A percentile compares a stretch with the other conserved stretches of the same genome.
These are phyloP conservation scores for Aphaenogaster floridana DNA, from an alignment of 1,140 invertebrate species.

Conservation along the genomic window DNA sequence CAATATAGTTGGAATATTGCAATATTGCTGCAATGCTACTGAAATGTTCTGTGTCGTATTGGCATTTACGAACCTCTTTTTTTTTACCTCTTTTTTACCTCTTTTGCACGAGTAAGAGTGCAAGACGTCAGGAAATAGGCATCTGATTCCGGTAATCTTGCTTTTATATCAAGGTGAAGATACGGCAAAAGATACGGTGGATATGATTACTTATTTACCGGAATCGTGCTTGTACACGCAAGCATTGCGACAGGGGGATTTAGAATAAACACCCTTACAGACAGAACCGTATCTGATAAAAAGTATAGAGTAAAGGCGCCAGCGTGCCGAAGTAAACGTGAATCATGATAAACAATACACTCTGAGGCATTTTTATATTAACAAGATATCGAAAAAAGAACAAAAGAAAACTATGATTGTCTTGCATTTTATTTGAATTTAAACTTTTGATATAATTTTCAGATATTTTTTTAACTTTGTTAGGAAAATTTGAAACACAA, in stretches of 20 bases:
- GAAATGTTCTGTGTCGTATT: background rate
- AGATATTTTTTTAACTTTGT: background rate
- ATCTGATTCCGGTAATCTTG: constrained; percentile 28
- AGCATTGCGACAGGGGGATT: constrained; percentile 61
- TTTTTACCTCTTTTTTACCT: background rate
- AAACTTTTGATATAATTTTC: constrained; percentile 10
- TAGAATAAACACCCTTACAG: constrained; percentile 58
- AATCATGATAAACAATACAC: constrained; percentile 56
- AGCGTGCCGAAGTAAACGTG: constrained; percentile 45
- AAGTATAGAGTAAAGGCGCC: constrained; percentile 45
- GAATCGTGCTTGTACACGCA: constrained; percentile 49
- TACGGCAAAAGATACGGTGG: constrained; percentile 41
- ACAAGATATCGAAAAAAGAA: background rate
- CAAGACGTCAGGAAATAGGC: constrained; percentile 18
- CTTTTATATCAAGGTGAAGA: constrained; percentile 65
- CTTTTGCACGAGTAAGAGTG: background rate
- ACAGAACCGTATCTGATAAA: constrained; percentile 69
- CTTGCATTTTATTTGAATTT: background rate
- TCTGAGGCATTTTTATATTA: constrained; percentile 16
- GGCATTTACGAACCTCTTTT: background rate
- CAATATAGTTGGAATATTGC: background rate
- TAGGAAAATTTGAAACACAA: background rate
- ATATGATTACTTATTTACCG: constrained; percentile 46
- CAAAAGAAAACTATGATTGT: background rate
- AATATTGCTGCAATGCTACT: background rate